Conservation (phyloP, 2,113 vertebrate genomes). For the Ursus arctos region DNA sequence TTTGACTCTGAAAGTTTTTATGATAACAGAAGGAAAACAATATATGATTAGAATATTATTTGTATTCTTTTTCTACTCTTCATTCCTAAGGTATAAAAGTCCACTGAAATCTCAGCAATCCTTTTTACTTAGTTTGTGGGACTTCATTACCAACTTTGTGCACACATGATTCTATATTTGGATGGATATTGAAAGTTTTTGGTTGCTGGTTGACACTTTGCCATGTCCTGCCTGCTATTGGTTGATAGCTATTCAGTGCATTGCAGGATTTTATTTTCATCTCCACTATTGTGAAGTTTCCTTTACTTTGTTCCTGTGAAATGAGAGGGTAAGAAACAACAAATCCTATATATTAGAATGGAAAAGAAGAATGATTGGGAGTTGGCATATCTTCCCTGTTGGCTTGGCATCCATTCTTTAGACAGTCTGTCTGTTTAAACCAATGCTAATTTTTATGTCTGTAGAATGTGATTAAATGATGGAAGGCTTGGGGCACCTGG, state of each 20-base stretch:
- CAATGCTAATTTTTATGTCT: conserved; percentile 71
- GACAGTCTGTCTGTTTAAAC: conserved; percentile 79
- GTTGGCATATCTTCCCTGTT: conserved; percentile 74
- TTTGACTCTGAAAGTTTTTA: conserved; percentile 48
- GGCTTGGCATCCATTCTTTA: conserved; percentile 78
- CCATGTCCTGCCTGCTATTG: neutral
- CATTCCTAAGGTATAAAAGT: conserved; percentile 17
- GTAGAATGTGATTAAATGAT: conserved; percentile 1
- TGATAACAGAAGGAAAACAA: conserved; percentile 16
- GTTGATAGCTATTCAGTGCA: neutral
- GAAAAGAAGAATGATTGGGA: conserved; percentile 66
- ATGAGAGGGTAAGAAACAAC: conserved; percentile 54
- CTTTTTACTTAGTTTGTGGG: conserved; percentile 13
- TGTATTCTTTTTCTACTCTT: conserved; percentile 48
- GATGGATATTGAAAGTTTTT: neutral
- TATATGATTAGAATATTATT: neutral
- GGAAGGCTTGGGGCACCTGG: neutral
- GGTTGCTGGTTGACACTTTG: neutral
- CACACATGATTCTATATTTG: neutral
- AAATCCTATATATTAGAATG: conserved; percentile 35
- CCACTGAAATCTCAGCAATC: neutral
- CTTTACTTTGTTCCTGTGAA: conserved; percentile 57
- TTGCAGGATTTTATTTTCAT: conserved; percentile 51
- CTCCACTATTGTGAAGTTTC: conserved; percentile 17
- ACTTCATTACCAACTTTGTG: neutral